These are phyloP conservation scores for Orthosia incerta DNA, from an alignment of 2,888 invertebrate genomes.

Conservation along the genomic window DNA sequence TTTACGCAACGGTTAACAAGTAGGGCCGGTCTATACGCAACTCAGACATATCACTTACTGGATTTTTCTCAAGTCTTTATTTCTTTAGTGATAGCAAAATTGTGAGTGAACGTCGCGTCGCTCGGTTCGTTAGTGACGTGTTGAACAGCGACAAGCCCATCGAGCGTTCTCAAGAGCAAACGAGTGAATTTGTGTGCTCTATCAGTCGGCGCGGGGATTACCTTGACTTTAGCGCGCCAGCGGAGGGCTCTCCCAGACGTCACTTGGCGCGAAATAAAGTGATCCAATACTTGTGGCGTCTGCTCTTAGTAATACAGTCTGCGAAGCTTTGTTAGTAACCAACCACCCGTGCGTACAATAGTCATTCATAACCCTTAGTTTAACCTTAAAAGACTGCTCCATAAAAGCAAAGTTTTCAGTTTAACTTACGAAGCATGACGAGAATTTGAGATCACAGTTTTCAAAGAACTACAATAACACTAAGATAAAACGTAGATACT, in stretches of 20 bases:
- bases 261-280: slow-evolving; percentile 45
- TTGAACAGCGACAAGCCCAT: slow-evolving; percentile 27
- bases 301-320: slow-evolving; percentile 21
- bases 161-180: slow-evolving; percentile 47
- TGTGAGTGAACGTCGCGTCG: slow-evolving; percentile 12
- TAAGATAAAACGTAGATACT: slow-evolving; percentile 45
- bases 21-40: slow-evolving; percentile 35
- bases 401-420: slow-evolving; percentile 38
- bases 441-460: slow-evolving; percentile 50
- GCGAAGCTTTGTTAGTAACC: slow-evolving; percentile 13
- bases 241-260: slow-evolving; percentile 62
- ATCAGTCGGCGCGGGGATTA: slow-evolving; percentile 68
- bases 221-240: slow-evolving; percentile 67
- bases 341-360: slow-evolving; percentile 7
- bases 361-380: slow-evolving; percentile 10
- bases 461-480: slow-evolving; percentile 50
- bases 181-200: slow-evolving; percentile 68
- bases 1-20: slow-evolving; percentile 43
- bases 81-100: slow-evolving; percentile 14
- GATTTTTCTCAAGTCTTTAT: slow-evolving; percentile 7
- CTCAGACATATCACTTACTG: slow-evolving; percentile 22
- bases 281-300: slow-evolving; percentile 38
- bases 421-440: slow-evolving; percentile 35
- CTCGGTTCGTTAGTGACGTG: slow-evolving; percentile 21
- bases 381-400: slow-evolving; percentile 11